phyloP scores from a whole-genome alignment of 2,113 vertebrate genomes.

The Catharus fuscescens region DNA sequence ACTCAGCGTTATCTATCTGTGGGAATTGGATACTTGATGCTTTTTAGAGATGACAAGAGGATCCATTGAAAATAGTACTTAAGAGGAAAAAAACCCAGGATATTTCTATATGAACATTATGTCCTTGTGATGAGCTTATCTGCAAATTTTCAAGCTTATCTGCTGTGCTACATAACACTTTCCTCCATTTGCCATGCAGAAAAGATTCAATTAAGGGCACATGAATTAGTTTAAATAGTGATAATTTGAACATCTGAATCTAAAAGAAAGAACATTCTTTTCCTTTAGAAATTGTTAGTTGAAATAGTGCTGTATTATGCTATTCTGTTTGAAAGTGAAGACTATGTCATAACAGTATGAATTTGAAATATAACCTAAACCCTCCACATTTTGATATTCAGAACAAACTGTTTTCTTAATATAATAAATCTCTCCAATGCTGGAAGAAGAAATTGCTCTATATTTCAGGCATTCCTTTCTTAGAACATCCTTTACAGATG shows the following conservation, averaged over 20 bases:
- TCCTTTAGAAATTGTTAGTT: not conserved
- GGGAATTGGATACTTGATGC: conserved; percentile 18
- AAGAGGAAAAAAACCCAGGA: conserved; percentile 25
- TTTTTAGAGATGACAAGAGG: conserved; percentile 52
- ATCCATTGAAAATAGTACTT: conserved; percentile 38
- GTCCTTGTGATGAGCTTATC: conserved; percentile 35
- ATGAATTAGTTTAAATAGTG: conserved; percentile 21
- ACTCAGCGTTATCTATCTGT: conserved; percentile 49
- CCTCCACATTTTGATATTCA: not conserved
- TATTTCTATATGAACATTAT: conserved; percentile 49
- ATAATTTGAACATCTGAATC: conserved; percentile 40
- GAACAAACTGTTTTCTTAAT: not conserved
- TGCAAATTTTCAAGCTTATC: conserved; percentile 9
- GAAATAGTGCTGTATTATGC: not conserved
- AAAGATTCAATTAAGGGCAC: not conserved
- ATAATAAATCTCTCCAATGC: not conserved
- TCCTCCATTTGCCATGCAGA: conserved; percentile 16
- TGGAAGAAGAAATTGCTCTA: not conserved
- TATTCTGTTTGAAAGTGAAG: not conserved
- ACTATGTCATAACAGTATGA: not conserved
- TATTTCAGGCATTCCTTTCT: not conserved
- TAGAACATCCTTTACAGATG: not conserved
- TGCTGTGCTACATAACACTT: conserved; percentile 1
- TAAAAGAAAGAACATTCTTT: not conserved
- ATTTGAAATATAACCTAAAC: not conserved